phyloP scores from a whole-genome alignment of 1,140 invertebrate genomes.

The Drosophila teissieri region DNA sequence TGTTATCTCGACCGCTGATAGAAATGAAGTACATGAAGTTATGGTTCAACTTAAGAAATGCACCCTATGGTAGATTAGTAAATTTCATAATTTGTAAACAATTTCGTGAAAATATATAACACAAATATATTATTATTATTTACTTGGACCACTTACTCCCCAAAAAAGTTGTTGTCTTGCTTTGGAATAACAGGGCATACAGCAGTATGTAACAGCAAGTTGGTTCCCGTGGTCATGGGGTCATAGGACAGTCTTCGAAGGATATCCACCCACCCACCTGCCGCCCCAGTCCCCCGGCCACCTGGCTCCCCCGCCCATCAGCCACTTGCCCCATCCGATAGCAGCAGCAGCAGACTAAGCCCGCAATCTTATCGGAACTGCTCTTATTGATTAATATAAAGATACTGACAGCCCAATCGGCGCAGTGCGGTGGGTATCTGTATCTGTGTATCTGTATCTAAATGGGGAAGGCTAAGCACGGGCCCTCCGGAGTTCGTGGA shows the following conservation, averaged over 20 bases:
- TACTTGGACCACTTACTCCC: no score
- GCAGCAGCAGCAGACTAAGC: conserved; percentile 32
- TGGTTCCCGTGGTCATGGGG: background rate
- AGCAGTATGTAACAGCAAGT: background rate
- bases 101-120: no score
- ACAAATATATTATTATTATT: no score
- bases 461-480: conserved; percentile 24
- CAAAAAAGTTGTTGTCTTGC: no score
- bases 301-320: background rate
- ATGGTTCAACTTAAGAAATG: background rate
- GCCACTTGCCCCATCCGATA: conserved; percentile 5
- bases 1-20: conserved; percentile 4
- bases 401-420: conserved; percentile 58
- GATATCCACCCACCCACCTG: conserved; percentile 11
- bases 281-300: background rate
- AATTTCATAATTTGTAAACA: no score
- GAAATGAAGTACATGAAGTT: background rate
- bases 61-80: background rate
- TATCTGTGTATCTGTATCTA: conserved; percentile 53
- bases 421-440: conserved; percentile 4
- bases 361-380: conserved; percentile 67
- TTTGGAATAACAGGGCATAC: no score
- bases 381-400: conserved; percentile 79
- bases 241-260: background rate
- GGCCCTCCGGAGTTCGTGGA: conserved; percentile 11